Evolutionary conservation across 2,888 invertebrate genomes (phyloP), one percentile per base, ranked within the genome.

Genomic region (Epinotia nisella): DNA sequence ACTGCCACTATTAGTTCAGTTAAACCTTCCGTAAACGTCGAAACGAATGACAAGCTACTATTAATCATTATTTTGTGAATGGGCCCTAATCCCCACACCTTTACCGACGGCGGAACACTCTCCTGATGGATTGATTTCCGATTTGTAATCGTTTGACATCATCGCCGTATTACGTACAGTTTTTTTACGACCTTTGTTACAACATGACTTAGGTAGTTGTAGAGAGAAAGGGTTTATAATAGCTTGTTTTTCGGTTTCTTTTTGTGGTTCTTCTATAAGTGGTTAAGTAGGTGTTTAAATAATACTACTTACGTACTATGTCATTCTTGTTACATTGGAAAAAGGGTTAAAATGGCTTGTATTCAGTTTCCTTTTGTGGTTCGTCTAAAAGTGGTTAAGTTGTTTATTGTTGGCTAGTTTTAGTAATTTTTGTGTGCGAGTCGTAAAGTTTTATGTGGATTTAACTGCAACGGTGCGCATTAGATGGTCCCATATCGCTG

Each of bases 61-160:
- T 71, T 71, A 67, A 72, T 72, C 72, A 72, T 56, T 56, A 55
- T 45, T 49, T 10, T 35, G 72, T 68, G 72, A 72, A 72, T 62
- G 53, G 55, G 55, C 55, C 45, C 29, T 67, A 72, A 60, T 61
- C 41, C 41, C 21, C 35, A 55, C 67, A 72, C 72, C 67, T 62
- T 72, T 72, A 55, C 1, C n/a, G 55, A 56, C 1, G 55, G 51
- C 55, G 66, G 65, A n/a, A 15, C 39, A 39, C 21, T 41, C 41
- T 55, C 19, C 17, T 72, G 72, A 68, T 72, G 49, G 56, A 68
- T 72, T 51, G 72, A 68, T 68, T 62, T 56, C 72, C 72, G 60
- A 68, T 68, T 60, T 67, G 55, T 68, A 58, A 56, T 62, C 61
- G 39, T 60, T 35, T 53, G 51, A 51, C 60, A 69, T 39, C 35